Conservation (phyloP, 2,888 invertebrate genomes). For the Tuta absoluta region DNA sequence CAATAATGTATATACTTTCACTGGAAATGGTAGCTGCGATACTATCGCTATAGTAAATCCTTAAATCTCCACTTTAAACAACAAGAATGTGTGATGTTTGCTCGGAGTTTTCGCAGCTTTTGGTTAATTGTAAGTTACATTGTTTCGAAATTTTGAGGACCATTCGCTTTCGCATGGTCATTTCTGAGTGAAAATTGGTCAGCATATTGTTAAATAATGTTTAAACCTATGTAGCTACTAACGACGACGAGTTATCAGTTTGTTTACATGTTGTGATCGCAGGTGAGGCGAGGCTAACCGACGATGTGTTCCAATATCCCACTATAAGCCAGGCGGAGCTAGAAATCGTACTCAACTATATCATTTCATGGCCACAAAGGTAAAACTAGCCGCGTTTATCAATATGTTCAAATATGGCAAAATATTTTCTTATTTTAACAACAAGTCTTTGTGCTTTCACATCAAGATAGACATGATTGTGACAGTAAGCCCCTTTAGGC, state of each 20-base stretch:
- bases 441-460: neutral
- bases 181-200: conserved; percentile 37
- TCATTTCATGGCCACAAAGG: conserved; percentile 95
- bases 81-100: conserved; percentile 93
- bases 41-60: conserved; percentile 73
- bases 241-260: neutral
- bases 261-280: conserved; percentile 70
- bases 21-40: conserved; percentile 63
- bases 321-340: conserved; percentile 89
- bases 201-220: conserved; percentile 20
- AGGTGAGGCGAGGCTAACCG: conserved; percentile 91
- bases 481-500: neutral
- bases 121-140: conserved; percentile 84
- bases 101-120: conserved; percentile 95
- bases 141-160: conserved; percentile 70
- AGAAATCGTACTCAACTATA: conserved; percentile 90
- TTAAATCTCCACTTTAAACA: conserved; percentile 76
- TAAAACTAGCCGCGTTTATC: conserved; percentile 52
- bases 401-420: neutral
- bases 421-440: neutral
- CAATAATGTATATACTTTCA: conserved; percentile 75
- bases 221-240: neutral
- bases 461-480: neutral
- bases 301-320: conserved; percentile 88
- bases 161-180: conserved; percentile 46